These are phyloP conservation scores for Spilarctia lutea DNA, from an alignment of 2,888 invertebrate species.

Conservation along the genomic window DNA sequence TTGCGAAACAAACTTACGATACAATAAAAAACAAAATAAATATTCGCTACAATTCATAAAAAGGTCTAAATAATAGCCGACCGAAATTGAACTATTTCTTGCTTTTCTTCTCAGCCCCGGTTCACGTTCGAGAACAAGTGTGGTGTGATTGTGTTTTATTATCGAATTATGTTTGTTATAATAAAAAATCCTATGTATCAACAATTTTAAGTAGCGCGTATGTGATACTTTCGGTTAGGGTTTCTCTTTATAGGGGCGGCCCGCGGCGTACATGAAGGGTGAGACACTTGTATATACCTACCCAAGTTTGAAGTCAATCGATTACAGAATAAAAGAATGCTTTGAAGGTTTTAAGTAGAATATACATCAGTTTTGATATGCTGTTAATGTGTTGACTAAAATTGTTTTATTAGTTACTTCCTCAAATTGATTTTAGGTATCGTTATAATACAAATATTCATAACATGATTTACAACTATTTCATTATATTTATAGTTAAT, in stretches of 20 bases:
- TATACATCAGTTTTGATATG: neutral
- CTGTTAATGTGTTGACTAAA: neutral
- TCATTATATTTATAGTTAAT: neutral
- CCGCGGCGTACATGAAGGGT: slow-evolving; percentile 79
- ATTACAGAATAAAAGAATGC: slow-evolving; percentile 16
- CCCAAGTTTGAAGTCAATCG: slow-evolving; percentile 21
- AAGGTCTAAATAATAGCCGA: slow-evolving; percentile 46
- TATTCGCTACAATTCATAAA: slow-evolving; percentile 53
- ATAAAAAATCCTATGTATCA: slow-evolving; percentile 61
- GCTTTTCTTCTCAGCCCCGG: slow-evolving; percentile 29
- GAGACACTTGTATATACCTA: slow-evolving; percentile 61
- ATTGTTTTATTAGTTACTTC: neutral
- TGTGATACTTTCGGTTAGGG: slow-evolving; percentile 60
- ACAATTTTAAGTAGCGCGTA: slow-evolving; percentile 64
- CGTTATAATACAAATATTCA: neutral
- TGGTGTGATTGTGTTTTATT: slow-evolving; percentile 58
- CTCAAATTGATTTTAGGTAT: neutral
- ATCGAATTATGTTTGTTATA: slow-evolving; percentile 49
- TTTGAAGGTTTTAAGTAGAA: neutral
- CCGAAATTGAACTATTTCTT: slow-evolving; percentile 34
- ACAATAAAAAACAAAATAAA: slow-evolving; percentile 53
- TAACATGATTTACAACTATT: neutral
- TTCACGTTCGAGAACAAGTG: slow-evolving; percentile 51
- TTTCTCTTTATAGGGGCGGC: slow-evolving; percentile 62
- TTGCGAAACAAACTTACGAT: slow-evolving; percentile 48